Evolutionary conservation across 2,113 vertebrate species (phyloP).

Genomic region (Pipa parva): DNA sequence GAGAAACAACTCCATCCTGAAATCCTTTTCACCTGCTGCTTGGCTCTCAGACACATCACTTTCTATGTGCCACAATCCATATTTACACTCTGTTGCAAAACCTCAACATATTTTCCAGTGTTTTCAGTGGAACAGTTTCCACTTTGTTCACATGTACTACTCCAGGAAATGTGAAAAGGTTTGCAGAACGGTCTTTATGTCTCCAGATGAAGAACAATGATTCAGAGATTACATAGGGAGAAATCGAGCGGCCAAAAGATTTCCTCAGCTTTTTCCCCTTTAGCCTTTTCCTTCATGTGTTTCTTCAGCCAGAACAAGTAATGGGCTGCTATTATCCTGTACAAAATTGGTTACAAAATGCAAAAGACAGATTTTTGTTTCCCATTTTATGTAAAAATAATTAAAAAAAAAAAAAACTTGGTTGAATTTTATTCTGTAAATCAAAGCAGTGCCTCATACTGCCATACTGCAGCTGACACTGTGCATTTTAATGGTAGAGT

Average conservation of each 20-base stretch:
- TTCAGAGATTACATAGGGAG: conserved; percentile 30
- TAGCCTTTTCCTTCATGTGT: neutral
- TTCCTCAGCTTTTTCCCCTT: conserved; percentile 14
- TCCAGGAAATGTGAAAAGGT: conserved; percentile 13
- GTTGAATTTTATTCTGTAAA: no score
- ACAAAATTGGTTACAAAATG: neutral
- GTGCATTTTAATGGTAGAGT: no score
- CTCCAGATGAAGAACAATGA: conserved; percentile 15
- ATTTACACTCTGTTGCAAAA: conserved; percentile 22
- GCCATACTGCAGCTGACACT: no score
- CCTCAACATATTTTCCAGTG: conserved; percentile 27
- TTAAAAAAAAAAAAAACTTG: conserved; percentile 5
- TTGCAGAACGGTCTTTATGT: conserved; percentile 14
- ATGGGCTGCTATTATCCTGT: neutral
- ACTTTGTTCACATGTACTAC: neutral
- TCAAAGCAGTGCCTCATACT: no score
- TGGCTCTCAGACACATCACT: neutral
- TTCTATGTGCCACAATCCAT: conserved; percentile 9
- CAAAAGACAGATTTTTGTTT: neutral
- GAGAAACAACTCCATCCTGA: neutral
- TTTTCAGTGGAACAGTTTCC: conserved; percentile 25
- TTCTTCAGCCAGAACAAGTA: neutral
- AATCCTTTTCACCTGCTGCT: conserved; percentile 16
- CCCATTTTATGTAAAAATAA: neutral
- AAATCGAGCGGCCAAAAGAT: conserved; percentile 20